These are phyloP conservation scores for Eutolmus rufibarbis DNA, from an alignment of 2,888 invertebrate species.

Conservation along the genomic window DNA sequence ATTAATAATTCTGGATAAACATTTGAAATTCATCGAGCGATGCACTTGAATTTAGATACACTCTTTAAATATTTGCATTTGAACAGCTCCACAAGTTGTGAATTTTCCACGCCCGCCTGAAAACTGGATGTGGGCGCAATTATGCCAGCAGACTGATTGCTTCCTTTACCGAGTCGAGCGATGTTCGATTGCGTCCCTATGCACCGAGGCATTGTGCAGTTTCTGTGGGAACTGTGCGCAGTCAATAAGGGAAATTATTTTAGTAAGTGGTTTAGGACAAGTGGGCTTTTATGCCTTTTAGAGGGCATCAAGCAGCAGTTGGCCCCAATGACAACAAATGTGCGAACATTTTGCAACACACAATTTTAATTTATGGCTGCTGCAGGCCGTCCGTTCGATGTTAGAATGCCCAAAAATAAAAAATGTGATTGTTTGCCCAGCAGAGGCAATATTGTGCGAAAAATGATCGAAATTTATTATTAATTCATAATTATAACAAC, in stretches of 20 bases:
- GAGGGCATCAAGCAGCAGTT: not conserved
- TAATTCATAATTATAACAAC: too few relatives aligned
- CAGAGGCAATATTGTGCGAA: not conserved
- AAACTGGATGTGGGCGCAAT: not conserved
- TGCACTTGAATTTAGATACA: slow-evolving; percentile 10
- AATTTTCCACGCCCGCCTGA: not conserved
- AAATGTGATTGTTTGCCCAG: not conserved
- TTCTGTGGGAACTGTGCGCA: not conserved
- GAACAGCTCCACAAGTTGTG: not conserved
- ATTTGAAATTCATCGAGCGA: slow-evolving; percentile 14
- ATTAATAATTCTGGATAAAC: slow-evolving; percentile 26
- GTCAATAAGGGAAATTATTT: not conserved
- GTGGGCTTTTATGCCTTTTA: not conserved
- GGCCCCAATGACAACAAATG: not conserved
- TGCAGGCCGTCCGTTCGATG: not conserved
- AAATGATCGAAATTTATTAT: too few relatives aligned
- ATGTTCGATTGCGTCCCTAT: not conserved
- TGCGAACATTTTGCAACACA: not conserved
- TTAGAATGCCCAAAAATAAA: not conserved
- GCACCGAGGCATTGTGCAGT: not conserved
- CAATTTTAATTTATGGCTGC: not conserved
- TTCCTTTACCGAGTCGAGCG: not conserved
- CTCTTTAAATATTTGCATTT: slow-evolving; percentile 7
- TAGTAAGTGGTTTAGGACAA: not conserved
- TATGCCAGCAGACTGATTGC: not conserved